These are phyloP conservation scores for Chromis chromis DNA, from an alignment of 2,797 vertebrate genomes.

Conservation along the genomic window DNA sequence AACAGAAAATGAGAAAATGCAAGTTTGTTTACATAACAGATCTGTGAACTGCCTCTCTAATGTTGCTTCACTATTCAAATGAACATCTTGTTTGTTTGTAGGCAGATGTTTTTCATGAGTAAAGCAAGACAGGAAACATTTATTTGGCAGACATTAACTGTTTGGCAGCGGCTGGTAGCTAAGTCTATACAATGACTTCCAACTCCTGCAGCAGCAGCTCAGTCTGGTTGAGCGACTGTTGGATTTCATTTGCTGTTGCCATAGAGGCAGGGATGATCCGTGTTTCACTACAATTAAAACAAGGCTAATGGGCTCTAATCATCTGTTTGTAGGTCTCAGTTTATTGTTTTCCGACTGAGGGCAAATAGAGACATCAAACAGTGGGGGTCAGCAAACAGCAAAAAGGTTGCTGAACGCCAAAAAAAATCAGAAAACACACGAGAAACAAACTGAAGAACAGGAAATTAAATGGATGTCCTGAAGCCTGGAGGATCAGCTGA, in stretches of 20 bases:
- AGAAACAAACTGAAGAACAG: conserved; percentile 4
- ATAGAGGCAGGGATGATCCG: background rate
- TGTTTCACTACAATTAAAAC: conserved; percentile 10
- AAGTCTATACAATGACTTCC: conserved; percentile 18
- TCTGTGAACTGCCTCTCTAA: conserved; percentile 1
- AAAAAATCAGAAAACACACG: conserved; percentile 7
- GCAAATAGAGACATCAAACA: too few species aligned
- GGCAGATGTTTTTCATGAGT: background rate
- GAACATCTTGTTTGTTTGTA: background rate
- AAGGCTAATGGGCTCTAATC: conserved; percentile 8
- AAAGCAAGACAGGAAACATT: conserved; percentile 22
- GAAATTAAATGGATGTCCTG: conserved; percentile 2
- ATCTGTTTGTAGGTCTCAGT: background rate
- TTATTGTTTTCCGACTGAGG: too few species aligned
- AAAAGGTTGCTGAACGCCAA: background rate
- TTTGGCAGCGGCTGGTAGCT: conserved; percentile 9
- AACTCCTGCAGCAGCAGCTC: conserved; percentile 22
- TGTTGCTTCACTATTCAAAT: background rate
- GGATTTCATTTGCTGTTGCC: conserved; percentile 24
- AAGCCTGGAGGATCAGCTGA: conserved; percentile 9
- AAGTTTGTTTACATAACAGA: background rate
- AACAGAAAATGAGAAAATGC: conserved; percentile 7
- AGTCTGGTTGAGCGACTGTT: conserved; percentile 41
- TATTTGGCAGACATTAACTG: conserved; percentile 8
- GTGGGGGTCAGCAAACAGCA: too few species aligned